A percentile compares a stretch with the other conserved stretches of the same genome.
Evolutionary conservation across 2,888 invertebrate genomes (phyloP).

Genomic region (Trissolcus brochymenae): DNA sequence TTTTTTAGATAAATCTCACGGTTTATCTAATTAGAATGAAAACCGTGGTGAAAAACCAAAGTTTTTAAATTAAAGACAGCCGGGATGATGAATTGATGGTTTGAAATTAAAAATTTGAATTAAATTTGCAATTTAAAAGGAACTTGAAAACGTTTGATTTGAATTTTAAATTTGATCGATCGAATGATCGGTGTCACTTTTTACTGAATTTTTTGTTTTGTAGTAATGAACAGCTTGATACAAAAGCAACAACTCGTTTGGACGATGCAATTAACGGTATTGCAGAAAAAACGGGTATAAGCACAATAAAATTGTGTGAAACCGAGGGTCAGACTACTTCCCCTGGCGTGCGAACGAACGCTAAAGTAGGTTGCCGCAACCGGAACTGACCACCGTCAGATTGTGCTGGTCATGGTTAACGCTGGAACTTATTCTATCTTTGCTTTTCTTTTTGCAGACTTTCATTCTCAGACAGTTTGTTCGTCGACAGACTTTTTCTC

Average conservation of each 20-base stretch:
- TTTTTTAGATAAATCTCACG: slow-evolving; percentile 8
- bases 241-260: slow-evolving; percentile 32
- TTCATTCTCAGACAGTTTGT: slow-evolving; percentile 14
- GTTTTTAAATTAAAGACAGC: too few relatives aligned
- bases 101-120: too few relatives aligned
- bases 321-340: slow-evolving; percentile 18
- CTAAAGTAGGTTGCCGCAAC: slow-evolving; percentile 50
- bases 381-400: slow-evolving; percentile 72
- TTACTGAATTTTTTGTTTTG: slow-evolving; percentile 15
- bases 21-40: too few relatives aligned
- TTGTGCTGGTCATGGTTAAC: slow-evolving; percentile 73
- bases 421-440: slow-evolving; percentile 46
- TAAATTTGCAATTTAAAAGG: too few relatives aligned
- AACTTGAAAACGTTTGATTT: not conserved
- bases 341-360: slow-evolving; percentile 23
- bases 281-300: slow-evolving; percentile 25
- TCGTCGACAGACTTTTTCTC: too few relatives aligned
- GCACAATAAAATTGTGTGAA: slow-evolving; percentile 28
- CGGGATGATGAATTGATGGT: too few relatives aligned
- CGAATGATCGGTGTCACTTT: slow-evolving; percentile 11
- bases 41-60: too few relatives aligned
- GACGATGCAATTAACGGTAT: slow-evolving; percentile 38
- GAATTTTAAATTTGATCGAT: slow-evolving; percentile 8
- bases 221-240: slow-evolving; percentile 20
- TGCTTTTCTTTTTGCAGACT: slow-evolving; percentile 46